Conservation (phyloP, 2,113 vertebrate genomes). For the Grammomys surdaster region DNA sequence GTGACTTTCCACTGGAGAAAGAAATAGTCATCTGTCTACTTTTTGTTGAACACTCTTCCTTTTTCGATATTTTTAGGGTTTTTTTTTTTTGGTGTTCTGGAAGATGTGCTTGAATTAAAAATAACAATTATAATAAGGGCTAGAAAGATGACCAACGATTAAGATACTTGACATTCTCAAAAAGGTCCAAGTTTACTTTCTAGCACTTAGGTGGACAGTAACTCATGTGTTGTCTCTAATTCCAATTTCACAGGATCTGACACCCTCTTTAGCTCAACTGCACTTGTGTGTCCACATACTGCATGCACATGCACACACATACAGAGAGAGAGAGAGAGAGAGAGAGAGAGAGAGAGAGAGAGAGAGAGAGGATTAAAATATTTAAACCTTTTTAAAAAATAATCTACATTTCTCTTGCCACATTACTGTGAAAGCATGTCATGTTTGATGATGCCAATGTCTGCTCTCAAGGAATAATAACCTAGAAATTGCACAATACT, state of each 20-base stretch:
- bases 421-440: background rate
- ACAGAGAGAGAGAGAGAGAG: too few species aligned
- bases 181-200: background rate
- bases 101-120: background rate
- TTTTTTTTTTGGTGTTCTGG: background rate
- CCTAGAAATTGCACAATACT: background rate
- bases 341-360: too few species aligned
- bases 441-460: background rate
- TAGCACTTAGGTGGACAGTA: background rate
- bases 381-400: background rate
- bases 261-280: too few species aligned
- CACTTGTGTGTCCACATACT: too few species aligned
- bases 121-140: background rate
- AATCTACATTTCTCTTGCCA: background rate
- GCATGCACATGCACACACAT: background rate
- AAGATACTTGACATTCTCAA: too few species aligned
- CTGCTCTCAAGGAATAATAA: background rate
- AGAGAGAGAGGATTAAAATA: too few species aligned
- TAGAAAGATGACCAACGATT: background rate
- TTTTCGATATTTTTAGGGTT: background rate
- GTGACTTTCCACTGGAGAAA: background rate
- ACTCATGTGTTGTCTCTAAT: background rate
- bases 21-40: background rate
- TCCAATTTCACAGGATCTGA: background rate
- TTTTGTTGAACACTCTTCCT: background rate